Conservation (phyloP, 2,888 invertebrate species). For the Plebejus melissa region DNA sequence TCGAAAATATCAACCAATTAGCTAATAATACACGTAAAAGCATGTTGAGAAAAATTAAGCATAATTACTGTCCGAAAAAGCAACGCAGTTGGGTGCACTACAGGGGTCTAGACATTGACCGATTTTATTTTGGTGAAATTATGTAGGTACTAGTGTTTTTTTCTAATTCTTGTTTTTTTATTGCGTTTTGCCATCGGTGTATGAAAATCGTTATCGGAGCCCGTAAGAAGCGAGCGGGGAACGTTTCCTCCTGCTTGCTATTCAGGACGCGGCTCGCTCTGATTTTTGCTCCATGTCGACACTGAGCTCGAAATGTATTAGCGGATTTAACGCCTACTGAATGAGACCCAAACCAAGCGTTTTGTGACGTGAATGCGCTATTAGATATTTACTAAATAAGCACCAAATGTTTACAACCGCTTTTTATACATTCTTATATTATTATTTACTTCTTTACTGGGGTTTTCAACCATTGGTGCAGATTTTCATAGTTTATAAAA, state of each 20-base stretch:
- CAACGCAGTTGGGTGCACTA: background rate
- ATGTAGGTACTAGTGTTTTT: background rate
- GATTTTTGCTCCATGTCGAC: constrained; percentile 75
- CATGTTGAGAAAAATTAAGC: constrained; percentile 1
- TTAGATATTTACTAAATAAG: constrained; percentile 39
- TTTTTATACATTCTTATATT: background rate
- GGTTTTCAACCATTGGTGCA: background rate
- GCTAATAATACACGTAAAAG: background rate
- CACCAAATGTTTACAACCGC: constrained; percentile 19
- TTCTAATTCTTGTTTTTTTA: background rate
- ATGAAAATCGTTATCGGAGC: background rate
- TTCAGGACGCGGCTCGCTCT: constrained; percentile 63
- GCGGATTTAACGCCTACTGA: constrained; percentile 67
- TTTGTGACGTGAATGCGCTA: constrained; percentile 64
- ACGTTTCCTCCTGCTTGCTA: constrained; percentile 57
- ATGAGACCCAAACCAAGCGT: constrained; percentile 55
- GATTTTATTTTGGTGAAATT: background rate
- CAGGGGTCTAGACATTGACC: background rate
- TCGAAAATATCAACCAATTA: constrained; percentile 16
- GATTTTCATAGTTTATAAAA: background rate
- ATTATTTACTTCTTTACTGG: background rate
- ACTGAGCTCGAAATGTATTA: constrained; percentile 71
- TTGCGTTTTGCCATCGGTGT: background rate
- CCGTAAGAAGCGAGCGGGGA: constrained; percentile 14
- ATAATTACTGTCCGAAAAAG: background rate